phyloP scores from a whole-genome alignment of 2,113 vertebrate genomes.

The Cephalopholis sonnerati region DNA sequence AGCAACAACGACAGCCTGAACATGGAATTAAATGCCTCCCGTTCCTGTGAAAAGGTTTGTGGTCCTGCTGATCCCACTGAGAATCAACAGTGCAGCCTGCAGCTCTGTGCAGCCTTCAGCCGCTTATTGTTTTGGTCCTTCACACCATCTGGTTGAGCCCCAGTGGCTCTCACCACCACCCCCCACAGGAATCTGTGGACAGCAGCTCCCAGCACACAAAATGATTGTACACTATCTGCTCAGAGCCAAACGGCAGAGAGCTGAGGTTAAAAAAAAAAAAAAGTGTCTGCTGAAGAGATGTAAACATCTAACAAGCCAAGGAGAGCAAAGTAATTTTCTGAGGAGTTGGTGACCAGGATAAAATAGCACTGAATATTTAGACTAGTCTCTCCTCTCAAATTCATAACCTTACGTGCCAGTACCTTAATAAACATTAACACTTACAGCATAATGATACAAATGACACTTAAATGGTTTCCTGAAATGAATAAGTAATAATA shows the following conservation, averaged over 20 bases:
- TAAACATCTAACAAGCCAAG: constrained; percentile 25
- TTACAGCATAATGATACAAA: neutral
- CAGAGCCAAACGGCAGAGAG: constrained; percentile 41
- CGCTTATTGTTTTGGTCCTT: constrained; percentile 23
- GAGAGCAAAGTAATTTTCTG: neutral
- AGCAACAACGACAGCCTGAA: too few relatives aligned
- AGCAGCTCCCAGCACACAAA: constrained; percentile 22
- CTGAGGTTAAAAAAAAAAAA: constrained; percentile 57
- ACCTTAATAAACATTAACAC: neutral
- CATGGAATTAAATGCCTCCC: neutral
- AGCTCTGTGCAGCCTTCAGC: constrained; percentile 30
- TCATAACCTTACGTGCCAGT: too few relatives aligned
- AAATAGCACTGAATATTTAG: neutral
- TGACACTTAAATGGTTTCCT: too few relatives aligned
- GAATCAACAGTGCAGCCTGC: constrained; percentile 23
- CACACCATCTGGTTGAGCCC: constrained; percentile 51
- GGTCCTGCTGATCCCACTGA: constrained; percentile 22
- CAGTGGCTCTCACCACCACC: constrained; percentile 3
- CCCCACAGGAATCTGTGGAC: constrained; percentile 25
- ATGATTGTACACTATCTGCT: constrained; percentile 15
- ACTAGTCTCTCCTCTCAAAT: too few relatives aligned
- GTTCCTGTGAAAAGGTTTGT: neutral
- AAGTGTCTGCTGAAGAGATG: constrained; percentile 28
- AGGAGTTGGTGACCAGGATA: neutral
- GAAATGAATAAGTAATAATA: too few relatives aligned